phyloP scores from a whole-genome alignment of 2,888 invertebrate species.

The Orchesella flavescens region DNA sequence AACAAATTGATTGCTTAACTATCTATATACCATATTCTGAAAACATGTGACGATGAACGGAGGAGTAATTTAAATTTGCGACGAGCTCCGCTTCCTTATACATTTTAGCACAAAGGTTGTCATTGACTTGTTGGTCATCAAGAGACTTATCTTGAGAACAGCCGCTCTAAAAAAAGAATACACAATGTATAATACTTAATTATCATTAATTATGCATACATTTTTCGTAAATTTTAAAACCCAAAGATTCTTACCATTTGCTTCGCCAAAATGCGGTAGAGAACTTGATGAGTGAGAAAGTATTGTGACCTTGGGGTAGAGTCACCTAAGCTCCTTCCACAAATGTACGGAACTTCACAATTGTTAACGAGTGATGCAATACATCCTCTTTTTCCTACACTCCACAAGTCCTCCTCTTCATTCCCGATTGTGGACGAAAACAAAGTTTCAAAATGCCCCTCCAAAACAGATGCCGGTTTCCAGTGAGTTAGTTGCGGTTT shows the following conservation, averaged over 20 bases:
- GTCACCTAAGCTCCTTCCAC: not conserved
- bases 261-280: not conserved
- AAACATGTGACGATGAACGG: constrained; percentile 52
- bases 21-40: constrained; percentile 60
- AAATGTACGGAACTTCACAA: constrained; percentile 10
- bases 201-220: not conserved
- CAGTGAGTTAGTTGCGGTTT: not conserved
- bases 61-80: constrained; percentile 31
- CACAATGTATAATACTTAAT: too few species aligned
- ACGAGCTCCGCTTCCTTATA: constrained; percentile 58
- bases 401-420: not conserved
- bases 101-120: constrained; percentile 45
- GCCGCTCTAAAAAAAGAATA: not conserved
- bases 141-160: not conserved
- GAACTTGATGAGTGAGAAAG: not conserved
- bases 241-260: not conserved
- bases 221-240: not conserved
- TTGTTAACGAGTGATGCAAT: not conserved
- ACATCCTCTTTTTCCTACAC: not conserved
- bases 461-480: not conserved
- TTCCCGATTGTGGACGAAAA: not conserved
- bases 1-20: not conserved
- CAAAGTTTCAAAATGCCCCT: not conserved
- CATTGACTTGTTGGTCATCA: not conserved
- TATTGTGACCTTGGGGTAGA: not conserved